Evolutionary conservation across 2,113 vertebrate genomes (phyloP).

Genomic region (Leucopsar rothschildi): DNA sequence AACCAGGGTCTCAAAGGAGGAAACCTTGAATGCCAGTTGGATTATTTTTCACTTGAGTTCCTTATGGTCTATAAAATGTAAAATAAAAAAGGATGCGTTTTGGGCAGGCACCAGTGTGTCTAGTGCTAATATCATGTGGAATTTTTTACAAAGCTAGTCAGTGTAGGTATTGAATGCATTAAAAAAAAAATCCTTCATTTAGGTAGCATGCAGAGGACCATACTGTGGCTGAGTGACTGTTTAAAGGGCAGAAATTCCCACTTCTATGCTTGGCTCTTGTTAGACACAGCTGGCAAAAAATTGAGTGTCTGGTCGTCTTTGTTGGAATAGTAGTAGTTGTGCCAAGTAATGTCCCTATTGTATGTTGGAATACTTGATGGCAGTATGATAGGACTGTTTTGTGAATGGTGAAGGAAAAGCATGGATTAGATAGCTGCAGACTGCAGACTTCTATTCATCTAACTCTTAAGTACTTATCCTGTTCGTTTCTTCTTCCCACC

Average conservation of each 20-base stretch:
- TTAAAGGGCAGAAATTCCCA: background rate
- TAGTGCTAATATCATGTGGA: background rate
- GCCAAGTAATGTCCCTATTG: background rate
- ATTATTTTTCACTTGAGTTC: background rate
- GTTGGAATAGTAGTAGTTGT: background rate
- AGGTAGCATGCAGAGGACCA: background rate
- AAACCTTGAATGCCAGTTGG: background rate
- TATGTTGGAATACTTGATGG: background rate
- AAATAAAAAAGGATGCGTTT: background rate
- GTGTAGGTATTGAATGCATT: background rate
- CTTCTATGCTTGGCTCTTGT: background rate
- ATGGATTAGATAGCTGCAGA: background rate
- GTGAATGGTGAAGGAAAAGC: background rate
- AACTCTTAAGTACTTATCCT: background rate
- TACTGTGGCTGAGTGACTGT: background rate
- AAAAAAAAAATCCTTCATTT: background rate
- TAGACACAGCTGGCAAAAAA: background rate
- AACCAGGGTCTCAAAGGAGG: background rate
- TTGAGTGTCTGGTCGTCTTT: rapidly evolving
- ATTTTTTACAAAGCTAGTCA: background rate
- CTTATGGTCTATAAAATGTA: background rate
- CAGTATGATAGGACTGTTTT: background rate
- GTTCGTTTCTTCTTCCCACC: background rate
- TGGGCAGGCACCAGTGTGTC: background rate
- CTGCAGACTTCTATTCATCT: background rate